Evolutionary conservation across 2,113 vertebrate species (phyloP), one percentile per base, ranked within the genome.

Genomic region (Hyperopisus bebe): DNA sequence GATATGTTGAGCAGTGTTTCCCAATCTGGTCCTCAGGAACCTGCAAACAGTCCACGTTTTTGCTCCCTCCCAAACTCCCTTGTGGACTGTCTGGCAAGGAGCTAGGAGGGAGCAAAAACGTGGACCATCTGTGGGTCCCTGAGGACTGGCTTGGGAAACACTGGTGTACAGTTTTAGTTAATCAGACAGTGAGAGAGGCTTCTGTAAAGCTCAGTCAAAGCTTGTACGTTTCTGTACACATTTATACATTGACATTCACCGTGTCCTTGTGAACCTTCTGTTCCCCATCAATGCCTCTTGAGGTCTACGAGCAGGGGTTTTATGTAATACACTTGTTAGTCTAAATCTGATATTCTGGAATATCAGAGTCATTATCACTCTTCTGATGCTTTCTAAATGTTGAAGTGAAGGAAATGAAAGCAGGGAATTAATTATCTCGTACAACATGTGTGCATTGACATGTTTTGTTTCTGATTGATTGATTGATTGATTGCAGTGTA

Each of bases 341-440:
- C 50, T 27, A 89, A 74, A 55, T 83, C 48, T 89, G 88, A n/a
- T 89, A 80, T 55, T 82, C 35, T 83, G 88, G 74, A 89, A 53
- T 55, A 44, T 89, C 48, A 83, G 88, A 2, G 15, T 55, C 8
- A 55, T 42, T 42, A 24, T 5, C 7, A 48, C 10, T 55, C n/a
- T 70, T 70, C 62, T 70, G 62, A 70, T 70, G 27, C 62, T 70
- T 27, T 31, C 39, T 82, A 83, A 55, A 15, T 31, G n/a, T 86
- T 89, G 27, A 88, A 46, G 6, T 44, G 89, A 15, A 89, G 51
- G 82, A 89, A 77, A 84, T n/a, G 50, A 47, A 53, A 46, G 8
- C n/a, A 31, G 86, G 83, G 42, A 86, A 86, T 70, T 70, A 46
- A 31, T 47, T 58, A 48, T 70, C 46, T n/a, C n/a, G 21, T 85